phyloP scores from a whole-genome alignment of 1,140 invertebrate species.

The Frieseomelitta varia region DNA sequence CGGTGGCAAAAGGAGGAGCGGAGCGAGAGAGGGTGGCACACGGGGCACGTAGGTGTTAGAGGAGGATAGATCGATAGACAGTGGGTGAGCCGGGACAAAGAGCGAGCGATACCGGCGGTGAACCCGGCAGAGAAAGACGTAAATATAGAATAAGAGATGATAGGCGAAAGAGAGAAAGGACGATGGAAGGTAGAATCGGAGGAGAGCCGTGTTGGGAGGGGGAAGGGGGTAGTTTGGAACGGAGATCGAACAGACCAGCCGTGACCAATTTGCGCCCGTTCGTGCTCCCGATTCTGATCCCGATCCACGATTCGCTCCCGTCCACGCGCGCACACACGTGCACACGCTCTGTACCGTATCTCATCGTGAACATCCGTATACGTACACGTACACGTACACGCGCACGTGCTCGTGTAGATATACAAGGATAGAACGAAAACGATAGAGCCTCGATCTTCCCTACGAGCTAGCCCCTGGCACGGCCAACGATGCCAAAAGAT shows the following conservation, averaged over 20 bases:
- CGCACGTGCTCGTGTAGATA: background rate
- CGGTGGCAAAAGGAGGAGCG: slow-evolving; percentile 35
- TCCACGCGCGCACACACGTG: background rate
- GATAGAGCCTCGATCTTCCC: slow-evolving; percentile 40
- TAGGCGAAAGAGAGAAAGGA: slow-evolving; percentile 8
- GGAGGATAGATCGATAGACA: slow-evolving; percentile 52
- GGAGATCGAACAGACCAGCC: slow-evolving; percentile 79
- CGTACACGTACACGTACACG: background rate
- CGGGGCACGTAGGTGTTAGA: background rate
- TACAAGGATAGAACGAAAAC: background rate
- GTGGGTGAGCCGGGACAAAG: background rate
- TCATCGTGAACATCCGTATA: background rate
- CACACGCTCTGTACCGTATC: background rate
- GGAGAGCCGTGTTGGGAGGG: background rate
- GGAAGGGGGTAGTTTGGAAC: slow-evolving; percentile 34
- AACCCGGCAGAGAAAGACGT: slow-evolving; percentile 22
- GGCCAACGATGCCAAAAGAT: slow-evolving; percentile 65
- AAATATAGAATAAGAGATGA: slow-evolving; percentile 40
- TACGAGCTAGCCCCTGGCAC: slow-evolving; percentile 25
- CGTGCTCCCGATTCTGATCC: slow-evolving; percentile 68
- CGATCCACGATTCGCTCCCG: slow-evolving; percentile 50
- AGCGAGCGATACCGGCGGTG: background rate
- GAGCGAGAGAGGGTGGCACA: slow-evolving; percentile 33
- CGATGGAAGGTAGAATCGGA: slow-evolving; percentile 29
- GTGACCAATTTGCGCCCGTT: slow-evolving; percentile 81